Evolutionary conservation across 2,888 invertebrate species (phyloP).

Genomic region (Thereva unica): DNA sequence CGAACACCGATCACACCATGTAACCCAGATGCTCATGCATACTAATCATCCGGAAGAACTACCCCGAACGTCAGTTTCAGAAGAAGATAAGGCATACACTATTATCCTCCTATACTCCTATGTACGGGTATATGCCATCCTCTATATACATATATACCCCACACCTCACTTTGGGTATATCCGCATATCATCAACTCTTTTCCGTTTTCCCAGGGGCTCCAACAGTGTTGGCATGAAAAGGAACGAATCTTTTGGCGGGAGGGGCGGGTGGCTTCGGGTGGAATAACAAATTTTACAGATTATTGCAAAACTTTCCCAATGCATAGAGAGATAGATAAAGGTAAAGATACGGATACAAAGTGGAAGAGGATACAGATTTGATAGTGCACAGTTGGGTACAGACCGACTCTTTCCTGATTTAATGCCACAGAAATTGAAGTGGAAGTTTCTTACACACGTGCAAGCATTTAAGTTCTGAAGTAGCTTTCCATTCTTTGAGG

Average conservation of each 20-base stretch:
- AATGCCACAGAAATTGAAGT: no score
- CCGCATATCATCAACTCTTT: no score
- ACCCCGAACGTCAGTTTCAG: conserved; percentile 12
- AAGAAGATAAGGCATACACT: conserved; percentile 19
- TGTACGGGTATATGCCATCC: no score
- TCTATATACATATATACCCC: no score
- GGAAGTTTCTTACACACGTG: no score
- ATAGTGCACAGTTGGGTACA: neutral
- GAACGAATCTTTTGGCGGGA: no score
- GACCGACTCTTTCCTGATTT: no score
- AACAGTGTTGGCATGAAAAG: no score
- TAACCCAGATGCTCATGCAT: conserved; percentile 34
- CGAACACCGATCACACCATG: neutral
- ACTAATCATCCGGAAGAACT: conserved; percentile 37
- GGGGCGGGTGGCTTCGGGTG: neutral
- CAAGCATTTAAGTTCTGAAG: no score
- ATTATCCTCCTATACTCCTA: conserved; percentile 3
- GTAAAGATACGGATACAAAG: neutral
- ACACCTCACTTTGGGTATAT: no score
- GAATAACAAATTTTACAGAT: conserved; percentile 38
- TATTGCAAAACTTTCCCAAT: conserved; percentile 39
- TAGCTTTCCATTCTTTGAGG: no score
- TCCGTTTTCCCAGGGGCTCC: no score
- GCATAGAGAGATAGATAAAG: conserved; percentile 24
- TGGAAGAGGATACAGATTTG: neutral